phyloP scores from a whole-genome alignment of 2,888 invertebrate genomes.

The Lasioglossum pauxillum region DNA sequence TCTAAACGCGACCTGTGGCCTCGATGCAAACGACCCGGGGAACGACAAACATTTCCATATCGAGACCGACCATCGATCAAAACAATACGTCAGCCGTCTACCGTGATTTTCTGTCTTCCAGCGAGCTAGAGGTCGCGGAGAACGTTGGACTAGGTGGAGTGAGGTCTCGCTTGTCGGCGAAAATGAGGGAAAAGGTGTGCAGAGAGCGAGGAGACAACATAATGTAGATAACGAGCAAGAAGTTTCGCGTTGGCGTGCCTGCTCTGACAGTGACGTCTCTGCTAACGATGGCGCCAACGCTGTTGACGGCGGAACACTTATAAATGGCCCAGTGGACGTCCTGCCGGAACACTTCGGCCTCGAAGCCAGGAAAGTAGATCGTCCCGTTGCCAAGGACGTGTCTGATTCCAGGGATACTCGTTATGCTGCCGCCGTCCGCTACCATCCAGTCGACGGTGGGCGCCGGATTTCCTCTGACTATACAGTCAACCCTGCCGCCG shows the following conservation, averaged over 20 bases:
- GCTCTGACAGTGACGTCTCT: constrained; percentile 86
- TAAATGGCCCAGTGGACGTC: constrained; percentile 87
- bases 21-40: not conserved
- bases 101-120: not conserved
- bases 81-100: constrained; percentile 2
- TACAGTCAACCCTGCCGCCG: constrained; percentile 86
- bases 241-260: constrained; percentile 80
- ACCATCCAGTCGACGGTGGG: constrained; percentile 86
- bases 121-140: not conserved
- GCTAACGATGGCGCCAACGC: constrained; percentile 86
- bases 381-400: constrained; percentile 86
- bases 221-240: constrained; percentile 69
- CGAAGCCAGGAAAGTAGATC: constrained; percentile 86
- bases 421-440: constrained; percentile 85
- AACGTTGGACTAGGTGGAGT: not conserved
- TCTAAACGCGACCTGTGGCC: not conserved
- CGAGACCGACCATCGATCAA: constrained; percentile 50
- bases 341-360: constrained; percentile 86
- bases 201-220: constrained; percentile 33
- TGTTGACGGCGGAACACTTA: constrained; percentile 85
- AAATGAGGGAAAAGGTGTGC: not conserved
- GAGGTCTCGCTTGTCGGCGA: not conserved
- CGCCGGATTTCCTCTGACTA: constrained; percentile 86
- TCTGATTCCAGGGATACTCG: constrained; percentile 85
- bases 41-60: constrained; percentile 51